Conservation (phyloP, 2,888 invertebrate species). For the Drosophila robusta region DNA sequence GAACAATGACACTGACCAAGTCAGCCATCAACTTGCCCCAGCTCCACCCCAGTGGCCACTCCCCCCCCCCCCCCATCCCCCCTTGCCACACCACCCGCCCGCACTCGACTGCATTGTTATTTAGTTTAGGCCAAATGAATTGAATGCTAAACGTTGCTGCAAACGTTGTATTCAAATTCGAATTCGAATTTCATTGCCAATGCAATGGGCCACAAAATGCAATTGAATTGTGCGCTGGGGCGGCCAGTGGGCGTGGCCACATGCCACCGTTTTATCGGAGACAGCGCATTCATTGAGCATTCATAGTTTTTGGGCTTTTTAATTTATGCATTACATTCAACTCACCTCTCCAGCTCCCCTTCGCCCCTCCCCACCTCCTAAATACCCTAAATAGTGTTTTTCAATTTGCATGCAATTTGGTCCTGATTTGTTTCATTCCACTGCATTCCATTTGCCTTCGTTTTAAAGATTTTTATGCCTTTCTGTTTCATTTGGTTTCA, state of each 20-base stretch:
- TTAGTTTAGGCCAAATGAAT: conserved; percentile 75
- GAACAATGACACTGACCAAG: conserved; percentile 42
- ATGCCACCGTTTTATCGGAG: conserved; percentile 50
- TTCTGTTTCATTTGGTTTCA: too few relatives aligned
- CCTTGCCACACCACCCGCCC: too few relatives aligned
- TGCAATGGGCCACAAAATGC: conserved; percentile 23
- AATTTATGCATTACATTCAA: conserved; percentile 75
- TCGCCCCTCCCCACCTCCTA: background rate
- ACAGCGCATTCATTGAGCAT: conserved; percentile 58
- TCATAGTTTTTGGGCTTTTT: conserved; percentile 72
- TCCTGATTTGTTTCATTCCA: conserved; percentile 26
- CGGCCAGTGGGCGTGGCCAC: background rate
- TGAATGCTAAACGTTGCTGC: conserved; percentile 62
- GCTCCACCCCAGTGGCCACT: background rate
- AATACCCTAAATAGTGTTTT: conserved; percentile 37
- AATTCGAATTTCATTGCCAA: conserved; percentile 55
- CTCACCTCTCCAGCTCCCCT: background rate
- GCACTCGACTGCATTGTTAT: conserved; percentile 61
- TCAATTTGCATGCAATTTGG: conserved; percentile 66
- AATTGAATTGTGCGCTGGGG: conserved; percentile 9
- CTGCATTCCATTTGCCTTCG: conserved; percentile 26
- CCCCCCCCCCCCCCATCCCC: background rate
- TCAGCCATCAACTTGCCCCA: conserved; percentile 26
- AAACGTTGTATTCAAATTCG: conserved; percentile 51
- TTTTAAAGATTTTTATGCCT: background rate